Base-by-base conservation (phyloP, 2,888 invertebrate species). In the Drosophila austrosaltans region DNA sequence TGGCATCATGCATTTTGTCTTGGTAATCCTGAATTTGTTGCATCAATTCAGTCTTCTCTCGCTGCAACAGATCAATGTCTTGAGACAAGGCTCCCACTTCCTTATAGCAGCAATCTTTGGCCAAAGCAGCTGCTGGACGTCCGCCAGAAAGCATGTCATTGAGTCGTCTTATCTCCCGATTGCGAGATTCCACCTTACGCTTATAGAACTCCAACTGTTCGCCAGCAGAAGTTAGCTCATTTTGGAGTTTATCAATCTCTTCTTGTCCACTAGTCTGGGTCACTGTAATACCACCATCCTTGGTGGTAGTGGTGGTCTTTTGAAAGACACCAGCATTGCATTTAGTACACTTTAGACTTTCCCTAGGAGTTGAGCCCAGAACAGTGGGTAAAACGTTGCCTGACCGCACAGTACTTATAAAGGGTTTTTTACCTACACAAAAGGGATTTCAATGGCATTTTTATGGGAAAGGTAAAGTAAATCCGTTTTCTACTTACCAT, bases 81-180 rank as follows among this genome's bases (percentile, higher is more conserved):
- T 94, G 94, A 60, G 94, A 93, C 10, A 94, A 81, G 66, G 93
- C 93, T 8, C 91, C 93, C 56, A 94, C 92, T 81, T 94, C 94
- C 78, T 93, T 94, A 79, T 94, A 94, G 78, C 94, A 94, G 87
- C 95, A 96, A 81, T 96, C 96, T 89, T 94, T 95, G 63, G 93
- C 94, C 42, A 96, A 90, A 1, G 95, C 95, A 60, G 93, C 91
- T 8, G 94, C 87, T 0, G 96, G 95, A 75, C 96, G 93, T 1
- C 96, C 96, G 58, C 96, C 96, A 90, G 95, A 94, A n/a, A 96
- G 91, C 89, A 96, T 92, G 72, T 94, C 94, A 86, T 94, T 95
- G 16, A 97, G 91, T 53, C 96, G 93, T 39, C 94, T 91, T 80
- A 96, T 96, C 93, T 97, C 96, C 87, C 94, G 94, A 80, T 96